Conservation (phyloP, 2,888 invertebrate species). For the Caenorhabditis panamensis region DNA sequence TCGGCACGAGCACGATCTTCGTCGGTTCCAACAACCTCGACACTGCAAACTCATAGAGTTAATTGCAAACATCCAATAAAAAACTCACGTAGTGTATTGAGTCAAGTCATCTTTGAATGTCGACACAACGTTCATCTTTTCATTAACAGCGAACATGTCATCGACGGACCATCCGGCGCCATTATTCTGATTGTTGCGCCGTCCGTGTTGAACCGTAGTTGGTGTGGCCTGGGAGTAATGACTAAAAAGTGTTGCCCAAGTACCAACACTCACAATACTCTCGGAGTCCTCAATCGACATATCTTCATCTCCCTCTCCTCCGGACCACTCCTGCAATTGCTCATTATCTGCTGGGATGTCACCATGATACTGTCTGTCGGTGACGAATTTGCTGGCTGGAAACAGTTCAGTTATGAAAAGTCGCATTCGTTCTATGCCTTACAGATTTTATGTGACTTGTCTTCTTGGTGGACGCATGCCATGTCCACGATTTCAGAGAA, state of each 20-base stretch:
- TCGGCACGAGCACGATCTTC: slow-evolving; percentile 92
- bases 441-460: slow-evolving; percentile 16
- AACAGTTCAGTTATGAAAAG: background rate
- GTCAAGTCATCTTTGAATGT: slow-evolving; percentile 92
- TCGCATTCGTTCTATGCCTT: background rate
- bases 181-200: slow-evolving; percentile 48
- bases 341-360: slow-evolving; percentile 45
- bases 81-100: slow-evolving; percentile 88
- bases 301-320: slow-evolving; percentile 61
- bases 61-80: background rate
- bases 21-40: slow-evolving; percentile 90
- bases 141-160: slow-evolving; percentile 97
- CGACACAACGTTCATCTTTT: slow-evolving; percentile 91
- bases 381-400: slow-evolving; percentile 64
- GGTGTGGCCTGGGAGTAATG: background rate
- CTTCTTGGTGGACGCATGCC: slow-evolving; percentile 55
- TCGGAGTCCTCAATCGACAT: slow-evolving; percentile 43
- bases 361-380: slow-evolving; percentile 67
- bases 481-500: slow-evolving; percentile 62
- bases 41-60: slow-evolving; percentile 80
- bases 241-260: background rate
- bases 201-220: slow-evolving; percentile 12
- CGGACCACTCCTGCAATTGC: slow-evolving; percentile 63
- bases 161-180: slow-evolving; percentile 93
- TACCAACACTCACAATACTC: background rate